Conservation (phyloP, 2,113 vertebrate species). For the Australoheros scitulus region DNA sequence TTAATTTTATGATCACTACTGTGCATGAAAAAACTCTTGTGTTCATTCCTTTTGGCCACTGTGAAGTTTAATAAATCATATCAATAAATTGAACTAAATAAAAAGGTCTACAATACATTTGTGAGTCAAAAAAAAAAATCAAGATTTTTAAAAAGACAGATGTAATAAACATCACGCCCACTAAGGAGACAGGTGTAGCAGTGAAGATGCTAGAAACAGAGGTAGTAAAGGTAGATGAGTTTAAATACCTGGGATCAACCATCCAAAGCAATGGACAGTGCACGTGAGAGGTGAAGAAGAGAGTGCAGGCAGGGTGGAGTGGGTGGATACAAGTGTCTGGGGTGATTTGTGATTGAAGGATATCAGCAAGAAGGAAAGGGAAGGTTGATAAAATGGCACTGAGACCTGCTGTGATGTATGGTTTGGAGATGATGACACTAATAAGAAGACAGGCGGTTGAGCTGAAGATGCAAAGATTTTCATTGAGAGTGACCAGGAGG, state of each 20-base stretch:
- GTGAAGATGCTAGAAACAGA: not conserved
- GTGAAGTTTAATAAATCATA: not conserved
- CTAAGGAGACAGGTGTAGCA: fast-evolving
- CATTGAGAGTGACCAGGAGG: not conserved
- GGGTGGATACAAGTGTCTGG: not conserved
- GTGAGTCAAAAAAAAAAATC: fast-evolving
- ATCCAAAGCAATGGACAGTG: not conserved
- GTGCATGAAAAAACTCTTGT: not conserved
- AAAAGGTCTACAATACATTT: not conserved
- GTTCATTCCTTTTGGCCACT: not conserved
- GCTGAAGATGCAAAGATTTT: not conserved
- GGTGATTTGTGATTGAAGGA: not conserved
- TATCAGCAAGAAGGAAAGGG: not conserved
- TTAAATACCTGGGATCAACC: not conserved
- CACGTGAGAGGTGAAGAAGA: not conserved
- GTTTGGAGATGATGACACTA: too few relatives aligned
- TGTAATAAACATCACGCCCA: slow-evolving; percentile 28
- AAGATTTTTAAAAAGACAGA: fast-evolving
- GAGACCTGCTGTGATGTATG: fast-evolving
- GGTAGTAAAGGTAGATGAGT: not conserved
- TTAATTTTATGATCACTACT: not conserved
- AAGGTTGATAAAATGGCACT: not conserved
- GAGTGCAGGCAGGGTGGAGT: not conserved
- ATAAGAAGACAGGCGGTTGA: not conserved
- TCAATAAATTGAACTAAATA: slow-evolving; percentile 19